Conservation (phyloP, 2,113 vertebrate genomes). For the Myrmecobius fasciatus region DNA sequence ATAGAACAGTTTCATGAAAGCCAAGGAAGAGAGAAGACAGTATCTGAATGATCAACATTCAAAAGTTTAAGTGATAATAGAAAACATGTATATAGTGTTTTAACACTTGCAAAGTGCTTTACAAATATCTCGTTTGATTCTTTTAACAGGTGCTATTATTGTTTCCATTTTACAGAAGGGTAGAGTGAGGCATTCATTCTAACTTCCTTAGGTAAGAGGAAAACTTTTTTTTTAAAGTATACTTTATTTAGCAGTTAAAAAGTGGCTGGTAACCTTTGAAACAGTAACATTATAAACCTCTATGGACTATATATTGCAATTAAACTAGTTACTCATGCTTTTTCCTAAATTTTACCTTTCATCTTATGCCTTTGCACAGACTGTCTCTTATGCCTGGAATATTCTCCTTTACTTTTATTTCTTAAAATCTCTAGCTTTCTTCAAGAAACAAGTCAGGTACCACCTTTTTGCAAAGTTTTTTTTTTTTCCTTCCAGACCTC, state of each 20-base stretch:
- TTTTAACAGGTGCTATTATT: not conserved
- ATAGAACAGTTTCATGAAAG: not conserved
- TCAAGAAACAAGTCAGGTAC: not conserved
- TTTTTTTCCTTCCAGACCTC: not conserved
- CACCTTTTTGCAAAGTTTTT: not conserved
- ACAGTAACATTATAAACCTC: not conserved
- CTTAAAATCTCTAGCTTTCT: not conserved
- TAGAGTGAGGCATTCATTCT: not conserved
- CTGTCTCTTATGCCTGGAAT: not conserved
- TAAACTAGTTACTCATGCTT: not conserved
- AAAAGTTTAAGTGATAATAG: not conserved
- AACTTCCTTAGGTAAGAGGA: not conserved
- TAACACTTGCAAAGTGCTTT: not conserved
- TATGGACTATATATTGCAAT: not conserved
- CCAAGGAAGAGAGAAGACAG: not conserved
- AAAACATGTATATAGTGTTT: not conserved
- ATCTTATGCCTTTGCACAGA: not conserved
- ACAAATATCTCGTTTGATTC: not conserved
- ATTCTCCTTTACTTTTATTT: not conserved
- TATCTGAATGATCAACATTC: not conserved
- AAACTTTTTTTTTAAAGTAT: not conserved
- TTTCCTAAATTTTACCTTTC: not conserved
- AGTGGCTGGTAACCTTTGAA: not conserved
- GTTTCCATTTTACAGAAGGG: not conserved
- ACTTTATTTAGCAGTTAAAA: not conserved